Base-by-base conservation (phyloP, 1,140 invertebrate genomes). In the Coelopa frigida region DNA sequence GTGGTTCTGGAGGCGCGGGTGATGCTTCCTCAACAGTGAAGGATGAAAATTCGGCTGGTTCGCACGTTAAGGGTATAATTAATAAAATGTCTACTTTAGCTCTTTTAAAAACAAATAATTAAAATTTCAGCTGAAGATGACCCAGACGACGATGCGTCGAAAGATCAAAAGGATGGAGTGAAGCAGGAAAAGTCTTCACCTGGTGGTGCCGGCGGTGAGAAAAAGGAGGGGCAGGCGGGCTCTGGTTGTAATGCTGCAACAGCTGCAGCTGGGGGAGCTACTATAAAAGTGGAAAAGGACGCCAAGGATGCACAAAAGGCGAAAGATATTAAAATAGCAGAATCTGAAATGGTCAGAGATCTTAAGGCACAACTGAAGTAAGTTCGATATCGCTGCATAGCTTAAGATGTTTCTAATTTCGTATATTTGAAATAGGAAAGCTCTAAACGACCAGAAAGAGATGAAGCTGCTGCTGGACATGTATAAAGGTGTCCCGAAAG, bases 401-500 rank as follows among this genome's bases (percentile, higher is more conserved):
- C n/a, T n/a, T n/a, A n/a, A n/a, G n/a, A n/a, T n/a, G n/a, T n/a
- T n/a, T n/a, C n/a, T n/a, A n/a, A n/a, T n/a, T n/a, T n/a, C n/a
- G n/a, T n/a, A n/a, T 31, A 37, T 21, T 35, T 15, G 5, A 14
- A 15, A 48, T 59, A 95, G 90, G 68, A 95, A 95, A 78, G 86
- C 91, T 36, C 79, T 89, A 23, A 91, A 89, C 63, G 88, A 93
- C 63, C 87, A 89, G 68, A 90, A 90, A 63, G 89, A 92, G 71
- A 80, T 97, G 81, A 97, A 97, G 68, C 71, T 98, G 5, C 69
- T 97, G 5, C 73, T 97, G 49, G 94, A 98, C 61, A 96, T 96
- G 90, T 95, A 97, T 71, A 97, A 97, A 76, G 87, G 89, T 31
- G 89, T 92, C 15, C 88, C 90, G 33, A 97, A 97, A 73, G 94